Base-by-base conservation (phyloP, 2,888 invertebrate species). In the Pachymerium ferrugineum region DNA sequence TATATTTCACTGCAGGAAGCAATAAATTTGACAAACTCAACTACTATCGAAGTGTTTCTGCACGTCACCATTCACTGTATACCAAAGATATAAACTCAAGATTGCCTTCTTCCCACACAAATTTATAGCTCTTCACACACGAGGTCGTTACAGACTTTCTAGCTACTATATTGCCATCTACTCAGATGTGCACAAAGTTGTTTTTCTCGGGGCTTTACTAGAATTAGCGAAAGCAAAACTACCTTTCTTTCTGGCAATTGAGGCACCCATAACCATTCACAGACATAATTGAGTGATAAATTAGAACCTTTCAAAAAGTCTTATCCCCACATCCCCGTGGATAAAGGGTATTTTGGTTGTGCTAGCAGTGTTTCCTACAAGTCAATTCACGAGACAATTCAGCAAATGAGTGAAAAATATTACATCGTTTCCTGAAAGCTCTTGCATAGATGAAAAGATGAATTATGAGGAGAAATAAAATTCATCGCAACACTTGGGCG, bases 21-120 rank as follows among this genome's bases (percentile, higher is more conserved):
- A 62, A 62, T 62, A 62, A 62, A 62, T 62, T 62, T 25, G n/a
- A 62, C 25, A 10, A 62, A 28, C 62, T 28, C 25, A 62, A 28
- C 62, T n/a, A n/a, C n/a, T 62, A 28, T 62, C 62, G 14, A 62
- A 62, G 62, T 28, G 25, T 62, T 62, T 62, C 62, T 28, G 62
- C 62, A 28, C 62, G 62, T 62, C 62, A 62, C 28, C 62, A 62
- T 62, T 62, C n/a, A 62, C n/a, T 62, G 28, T 62, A 62, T 62
- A 38, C 12, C 12, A 12, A 38, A 38, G 38, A 38, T 38, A 38
- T 38, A 62, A 62, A 62, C 62, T 62, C n/a, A 28, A 62, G 62
- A 62, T 62, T 62, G 25, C 25, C 62, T 62, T 62, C 62, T 54
- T 8, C 25, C 25, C 25, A 28, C 62, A 62, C 25, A 62, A 62